phyloP scores from a whole-genome alignment of 1,140 invertebrate species.

The Metopolophium dirhodum region DNA sequence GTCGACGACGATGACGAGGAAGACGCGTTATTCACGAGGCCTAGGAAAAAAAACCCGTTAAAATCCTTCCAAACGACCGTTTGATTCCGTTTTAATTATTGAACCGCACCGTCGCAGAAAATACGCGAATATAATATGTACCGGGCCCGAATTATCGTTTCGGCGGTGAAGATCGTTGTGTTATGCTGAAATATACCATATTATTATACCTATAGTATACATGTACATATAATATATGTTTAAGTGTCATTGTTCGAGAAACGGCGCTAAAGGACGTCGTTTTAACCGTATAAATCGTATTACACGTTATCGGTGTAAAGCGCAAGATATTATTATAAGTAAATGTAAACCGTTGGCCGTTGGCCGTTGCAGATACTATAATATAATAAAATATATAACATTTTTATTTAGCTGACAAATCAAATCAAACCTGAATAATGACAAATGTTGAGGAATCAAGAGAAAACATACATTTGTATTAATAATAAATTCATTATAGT shows the following conservation, averaged over 20 bases:
- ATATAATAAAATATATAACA: neutral
- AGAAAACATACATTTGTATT: neutral
- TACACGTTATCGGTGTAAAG: neutral
- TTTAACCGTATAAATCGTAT: neutral
- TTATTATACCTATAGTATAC: neutral
- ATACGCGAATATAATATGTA: neutral
- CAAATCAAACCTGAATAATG: neutral
- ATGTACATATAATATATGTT: neutral
- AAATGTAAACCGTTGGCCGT: neutral
- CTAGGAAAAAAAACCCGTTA: conserved; percentile 6
- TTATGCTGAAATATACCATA: neutral
- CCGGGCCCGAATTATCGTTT: neutral
- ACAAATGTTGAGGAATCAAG: neutral
- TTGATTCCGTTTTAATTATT: conserved; percentile 21
- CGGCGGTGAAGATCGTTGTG: neutral
- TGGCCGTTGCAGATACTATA: neutral
- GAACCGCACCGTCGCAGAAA: neutral
- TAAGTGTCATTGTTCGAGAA: neutral
- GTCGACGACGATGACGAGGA: neutral
- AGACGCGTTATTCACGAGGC: neutral
- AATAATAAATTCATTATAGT: neutral
- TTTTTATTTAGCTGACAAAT: neutral
- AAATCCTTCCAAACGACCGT: conserved; percentile 33
- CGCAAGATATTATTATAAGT: neutral
- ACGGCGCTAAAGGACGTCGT: neutral